phyloP scores from a whole-genome alignment of 1,140 invertebrate species.

The Metopolophium dirhodum region DNA sequence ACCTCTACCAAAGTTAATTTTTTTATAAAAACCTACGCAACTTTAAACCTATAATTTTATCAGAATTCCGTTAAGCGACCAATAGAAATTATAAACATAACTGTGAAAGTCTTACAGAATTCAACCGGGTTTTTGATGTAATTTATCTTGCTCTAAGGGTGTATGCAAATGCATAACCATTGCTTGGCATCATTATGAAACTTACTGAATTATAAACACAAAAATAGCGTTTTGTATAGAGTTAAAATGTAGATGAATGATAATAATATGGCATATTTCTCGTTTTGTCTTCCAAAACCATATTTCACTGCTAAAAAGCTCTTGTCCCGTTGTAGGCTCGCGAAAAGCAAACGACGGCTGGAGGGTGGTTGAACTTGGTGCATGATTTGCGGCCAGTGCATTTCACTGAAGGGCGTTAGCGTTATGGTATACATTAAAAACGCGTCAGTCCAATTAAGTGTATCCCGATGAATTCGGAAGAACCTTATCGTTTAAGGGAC shows the following conservation, averaged over 20 bases:
- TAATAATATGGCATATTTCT: neutral
- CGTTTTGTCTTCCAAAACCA: no score
- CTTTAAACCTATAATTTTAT: neutral
- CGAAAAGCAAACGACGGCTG: neutral
- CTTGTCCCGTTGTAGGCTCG: neutral
- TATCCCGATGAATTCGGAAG: neutral
- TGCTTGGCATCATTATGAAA: neutral
- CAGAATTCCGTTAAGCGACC: neutral
- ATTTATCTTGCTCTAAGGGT: neutral
- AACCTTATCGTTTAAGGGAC: neutral
- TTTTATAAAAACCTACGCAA: neutral
- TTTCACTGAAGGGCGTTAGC: no score
- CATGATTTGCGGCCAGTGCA: neutral
- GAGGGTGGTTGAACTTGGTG: neutral
- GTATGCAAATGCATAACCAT: neutral
- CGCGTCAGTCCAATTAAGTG: constrained; percentile 34
- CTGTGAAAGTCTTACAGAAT: neutral
- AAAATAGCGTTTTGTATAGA: neutral
- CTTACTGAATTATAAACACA: neutral
- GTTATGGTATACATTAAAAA: neutral
- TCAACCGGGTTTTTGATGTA: neutral
- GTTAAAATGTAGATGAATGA: neutral
- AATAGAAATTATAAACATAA: neutral
- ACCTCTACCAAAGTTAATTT: neutral
- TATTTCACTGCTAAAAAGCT: neutral